phyloP scores from a whole-genome alignment of 2,113 vertebrate species.

The Pelobates fuscus region DNA sequence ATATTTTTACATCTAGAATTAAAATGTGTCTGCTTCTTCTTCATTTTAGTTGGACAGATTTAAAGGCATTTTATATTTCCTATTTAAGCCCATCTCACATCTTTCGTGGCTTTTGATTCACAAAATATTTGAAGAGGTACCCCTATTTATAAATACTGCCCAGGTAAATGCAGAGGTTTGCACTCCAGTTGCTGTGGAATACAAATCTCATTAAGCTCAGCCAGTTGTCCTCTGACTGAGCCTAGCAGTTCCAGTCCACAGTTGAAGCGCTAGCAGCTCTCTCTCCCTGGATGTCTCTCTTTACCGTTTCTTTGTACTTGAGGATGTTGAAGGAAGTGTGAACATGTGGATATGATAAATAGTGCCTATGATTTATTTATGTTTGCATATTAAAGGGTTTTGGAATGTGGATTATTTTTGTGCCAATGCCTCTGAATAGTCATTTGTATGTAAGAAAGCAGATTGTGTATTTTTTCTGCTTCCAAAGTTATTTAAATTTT shows the following conservation, averaged over 20 bases:
- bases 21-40: too few relatives aligned
- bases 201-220: too few relatives aligned
- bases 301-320: constrained; percentile 66
- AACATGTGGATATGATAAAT: constrained; percentile 72
- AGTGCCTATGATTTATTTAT: constrained; percentile 98
- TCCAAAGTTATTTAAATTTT: constrained; percentile 82
- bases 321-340: constrained; percentile 62
- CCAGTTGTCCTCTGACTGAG: too few relatives aligned
- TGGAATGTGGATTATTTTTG: constrained; percentile 83
- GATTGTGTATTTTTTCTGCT: constrained; percentile 73
- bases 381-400: constrained; percentile 76
- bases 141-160: background rate
- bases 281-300: background rate
- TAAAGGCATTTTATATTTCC: too few relatives aligned
- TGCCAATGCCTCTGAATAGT: constrained; percentile 84
- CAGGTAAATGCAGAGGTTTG: background rate
- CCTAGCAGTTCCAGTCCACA: background rate
- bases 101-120: too few relatives aligned
- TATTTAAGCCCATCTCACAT: too few relatives aligned
- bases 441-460: constrained; percentile 79
- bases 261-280: background rate
- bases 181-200: background rate
- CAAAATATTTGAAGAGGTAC: too few relatives aligned
- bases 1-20: too few relatives aligned
- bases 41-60: too few relatives aligned